Percentiles rank a stretch among this genome's conserved stretches.
Conservation (phyloP, 2,113 vertebrate genomes). For the Narcine bancroftii region DNA sequence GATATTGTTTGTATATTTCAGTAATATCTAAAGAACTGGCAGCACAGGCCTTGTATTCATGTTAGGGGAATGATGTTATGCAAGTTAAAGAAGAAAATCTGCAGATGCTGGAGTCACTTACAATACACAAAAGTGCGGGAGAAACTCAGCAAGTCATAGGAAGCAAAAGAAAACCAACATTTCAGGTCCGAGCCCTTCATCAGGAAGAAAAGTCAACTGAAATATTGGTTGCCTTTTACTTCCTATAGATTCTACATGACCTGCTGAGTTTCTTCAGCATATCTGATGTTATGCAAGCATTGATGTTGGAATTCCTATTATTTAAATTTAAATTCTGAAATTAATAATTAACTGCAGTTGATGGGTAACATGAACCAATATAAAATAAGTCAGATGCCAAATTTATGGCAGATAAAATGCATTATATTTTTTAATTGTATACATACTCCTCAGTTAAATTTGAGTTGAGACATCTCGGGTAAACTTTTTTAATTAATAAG, state of each 20-base stretch:
- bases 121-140: too few relatives aligned
- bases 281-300: neutral
- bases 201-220: too few relatives aligned
- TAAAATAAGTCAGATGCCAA: neutral
- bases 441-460: neutral
- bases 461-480: neutral
- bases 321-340: neutral
- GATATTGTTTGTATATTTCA: neutral
- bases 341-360: neutral
- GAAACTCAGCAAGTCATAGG: too few relatives aligned
- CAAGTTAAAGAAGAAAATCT: too few relatives aligned
- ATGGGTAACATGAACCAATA: neutral
- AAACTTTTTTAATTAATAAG: neutral
- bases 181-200: too few relatives aligned
- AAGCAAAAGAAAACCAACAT: too few relatives aligned
- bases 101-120: too few relatives aligned
- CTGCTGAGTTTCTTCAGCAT: too few relatives aligned
- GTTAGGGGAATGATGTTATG: neutral
- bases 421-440: neutral
- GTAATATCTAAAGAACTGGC: neutral
- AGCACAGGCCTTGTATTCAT: neutral
- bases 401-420: neutral
- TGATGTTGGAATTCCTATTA: neutral
- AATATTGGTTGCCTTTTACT: too few relatives aligned
- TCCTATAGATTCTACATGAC: too few relatives aligned